phyloP scores from a whole-genome alignment of 2,113 vertebrate genomes.

The Phalacrocorax carbo region DNA sequence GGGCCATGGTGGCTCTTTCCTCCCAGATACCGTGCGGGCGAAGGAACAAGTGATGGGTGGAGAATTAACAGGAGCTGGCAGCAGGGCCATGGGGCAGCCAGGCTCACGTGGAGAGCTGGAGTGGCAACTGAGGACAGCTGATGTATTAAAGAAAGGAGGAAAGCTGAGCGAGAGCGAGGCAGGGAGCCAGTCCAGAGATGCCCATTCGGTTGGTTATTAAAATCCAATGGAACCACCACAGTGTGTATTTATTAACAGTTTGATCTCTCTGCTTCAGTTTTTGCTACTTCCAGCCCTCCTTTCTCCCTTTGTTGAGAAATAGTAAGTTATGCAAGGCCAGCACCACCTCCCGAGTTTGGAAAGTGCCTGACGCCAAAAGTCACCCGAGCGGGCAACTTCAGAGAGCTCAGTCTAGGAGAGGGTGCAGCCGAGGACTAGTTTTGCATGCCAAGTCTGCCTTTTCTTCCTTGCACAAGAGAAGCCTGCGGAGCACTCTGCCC shows the following conservation, averaged over 20 bases:
- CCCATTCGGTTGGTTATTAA: neutral
- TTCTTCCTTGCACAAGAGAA: neutral
- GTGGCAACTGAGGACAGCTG: neutral
- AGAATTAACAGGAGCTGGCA: neutral
- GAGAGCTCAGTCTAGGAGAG: neutral
- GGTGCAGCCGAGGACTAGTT: neutral
- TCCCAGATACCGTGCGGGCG: neutral
- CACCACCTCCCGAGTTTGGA: neutral
- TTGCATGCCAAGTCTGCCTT: neutral
- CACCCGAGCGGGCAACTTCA: accelerated
- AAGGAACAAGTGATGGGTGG: neutral
- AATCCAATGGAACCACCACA: neutral
- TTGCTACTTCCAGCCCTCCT: neutral
- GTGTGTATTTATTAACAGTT: neutral
- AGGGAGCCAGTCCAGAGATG: neutral
- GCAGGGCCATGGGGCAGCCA: neutral
- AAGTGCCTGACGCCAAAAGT: neutral
- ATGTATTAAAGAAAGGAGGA: neutral
- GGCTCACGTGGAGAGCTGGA: neutral
- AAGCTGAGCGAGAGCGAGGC: neutral
- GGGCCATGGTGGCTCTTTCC: neutral
- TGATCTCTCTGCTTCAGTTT: neutral
- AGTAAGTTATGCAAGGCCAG: neutral
- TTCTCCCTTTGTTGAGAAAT: neutral
- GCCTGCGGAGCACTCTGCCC: neutral